Evolutionary conservation across 1,140 invertebrate species (phyloP), one percentile per base, ranked within the genome.

Genomic region (Marisa cornuarietis): DNA sequence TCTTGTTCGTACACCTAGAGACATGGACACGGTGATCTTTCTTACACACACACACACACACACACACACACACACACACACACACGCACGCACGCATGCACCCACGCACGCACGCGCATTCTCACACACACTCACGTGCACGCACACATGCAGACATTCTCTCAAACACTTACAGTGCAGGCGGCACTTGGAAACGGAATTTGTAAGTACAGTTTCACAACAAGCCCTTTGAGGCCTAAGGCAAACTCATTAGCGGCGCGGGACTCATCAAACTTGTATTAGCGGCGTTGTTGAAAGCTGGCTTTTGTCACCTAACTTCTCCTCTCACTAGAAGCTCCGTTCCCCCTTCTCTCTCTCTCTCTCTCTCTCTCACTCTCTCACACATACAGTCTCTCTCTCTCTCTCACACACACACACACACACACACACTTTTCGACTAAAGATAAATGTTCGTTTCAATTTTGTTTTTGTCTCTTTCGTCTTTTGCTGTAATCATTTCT

Each of bases 1-100:
- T 42, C n/a, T n/a, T n/a, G 31, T 42, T 42, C 31, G 3, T 42
- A 42, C 31, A 42, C 31, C 31, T 42, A 2, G 31, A 42, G 31
- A 42, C 31, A 42, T 42, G 31, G 31, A 42, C 31, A 42, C 31
- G 31, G 31, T 6, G 31, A 42, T 0, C 31, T 42, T 31, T 49
- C 71, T 49, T 31, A 49, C 71, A 49, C 71, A 72, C 71, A 72
- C 71, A 42, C 71, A 72, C 71, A 72, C 71, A 72, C 31, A 49
- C 71, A 49, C 31, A 72, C 71, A 49, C 71, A 72, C 71, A 49
- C 26, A 42, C 71, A 72, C 31, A 49, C 71, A 72, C 71, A 72
- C 71, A 72, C 71, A 71, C 71, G n/a, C n/a, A n/a, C n/a, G n/a
- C n/a, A n/a, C n/a, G n/a, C 14, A 8, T 52, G 52, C 49, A 73